phyloP scores from a whole-genome alignment of 2,797 vertebrate genomes.

The Gallirallus australis region DNA sequence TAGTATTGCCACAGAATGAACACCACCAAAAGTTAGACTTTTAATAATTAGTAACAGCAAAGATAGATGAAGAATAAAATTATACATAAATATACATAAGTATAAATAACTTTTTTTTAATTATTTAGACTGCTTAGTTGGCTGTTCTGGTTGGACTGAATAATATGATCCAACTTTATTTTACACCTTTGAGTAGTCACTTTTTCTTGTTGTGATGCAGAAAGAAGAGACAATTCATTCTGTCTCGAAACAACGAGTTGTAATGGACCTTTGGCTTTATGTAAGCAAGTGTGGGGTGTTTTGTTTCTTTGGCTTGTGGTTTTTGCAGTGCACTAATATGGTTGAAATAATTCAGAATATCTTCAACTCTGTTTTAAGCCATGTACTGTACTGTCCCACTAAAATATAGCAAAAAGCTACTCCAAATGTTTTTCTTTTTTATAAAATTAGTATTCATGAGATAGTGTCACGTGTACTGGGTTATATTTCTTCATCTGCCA shows the following conservation, averaged over 20 bases:
- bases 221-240: neutral
- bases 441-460: neutral
- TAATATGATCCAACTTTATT: neutral
- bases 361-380: neutral
- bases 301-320: neutral
- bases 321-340: neutral
- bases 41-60: neutral
- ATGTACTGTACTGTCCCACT: neutral
- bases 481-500: neutral
- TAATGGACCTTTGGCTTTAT: neutral
- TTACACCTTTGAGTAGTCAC: neutral
- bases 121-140: neutral
- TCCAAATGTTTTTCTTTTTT: neutral
- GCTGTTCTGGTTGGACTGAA: neutral
- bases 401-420: neutral
- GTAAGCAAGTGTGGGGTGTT: accelerated
- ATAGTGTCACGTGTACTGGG: neutral
- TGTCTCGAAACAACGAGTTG: neutral
- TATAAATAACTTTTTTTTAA: neutral
- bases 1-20: conserved; percentile 3
- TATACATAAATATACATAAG: neutral
- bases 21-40: neutral
- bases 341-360: neutral
- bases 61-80: neutral
- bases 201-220: neutral